Conservation (phyloP, 2,888 invertebrate species). For the Zaprionus bogoriensis region DNA sequence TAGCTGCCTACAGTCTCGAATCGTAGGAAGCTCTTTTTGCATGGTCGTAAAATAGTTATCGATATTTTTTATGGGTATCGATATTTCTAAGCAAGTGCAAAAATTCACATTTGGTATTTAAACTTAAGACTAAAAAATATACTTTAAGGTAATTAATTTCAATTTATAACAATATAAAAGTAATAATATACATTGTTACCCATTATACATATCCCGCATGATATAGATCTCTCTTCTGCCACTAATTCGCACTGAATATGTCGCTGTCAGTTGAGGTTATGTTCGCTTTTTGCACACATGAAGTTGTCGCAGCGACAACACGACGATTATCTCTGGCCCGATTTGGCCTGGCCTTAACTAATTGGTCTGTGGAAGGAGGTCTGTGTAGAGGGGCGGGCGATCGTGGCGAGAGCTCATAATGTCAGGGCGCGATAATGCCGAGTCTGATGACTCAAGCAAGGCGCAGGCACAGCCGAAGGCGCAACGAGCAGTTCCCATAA, state of each 20-base stretch:
- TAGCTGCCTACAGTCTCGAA: no score
- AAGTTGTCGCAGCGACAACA: not conserved
- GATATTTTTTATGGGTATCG: no score
- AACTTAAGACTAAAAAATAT: no score
- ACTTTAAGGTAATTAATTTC: no score
- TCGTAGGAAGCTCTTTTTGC: no score
- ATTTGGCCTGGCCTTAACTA: not conserved
- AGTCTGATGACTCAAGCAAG: constrained; percentile 64
- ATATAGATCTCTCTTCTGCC: not conserved
- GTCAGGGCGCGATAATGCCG: constrained; percentile 62
- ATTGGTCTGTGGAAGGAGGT: not conserved
- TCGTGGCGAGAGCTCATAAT: constrained; percentile 48
- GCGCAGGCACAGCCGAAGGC: not conserved
- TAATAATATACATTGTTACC: no score
- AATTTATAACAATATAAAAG: no score
- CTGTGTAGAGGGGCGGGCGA: not conserved
- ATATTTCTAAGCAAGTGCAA: no score
- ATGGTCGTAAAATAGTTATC: no score
- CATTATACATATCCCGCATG: not conserved
- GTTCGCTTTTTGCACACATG: not conserved
- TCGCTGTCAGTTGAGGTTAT: not conserved
- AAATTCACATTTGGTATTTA: no score
- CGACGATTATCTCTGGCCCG: not conserved
- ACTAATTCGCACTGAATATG: not conserved
- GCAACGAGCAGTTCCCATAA: constrained; percentile 38